These are phyloP conservation scores for Coregonus ussuriensis DNA, from an alignment of 2,797 vertebrate species.

Conservation along the genomic window DNA sequence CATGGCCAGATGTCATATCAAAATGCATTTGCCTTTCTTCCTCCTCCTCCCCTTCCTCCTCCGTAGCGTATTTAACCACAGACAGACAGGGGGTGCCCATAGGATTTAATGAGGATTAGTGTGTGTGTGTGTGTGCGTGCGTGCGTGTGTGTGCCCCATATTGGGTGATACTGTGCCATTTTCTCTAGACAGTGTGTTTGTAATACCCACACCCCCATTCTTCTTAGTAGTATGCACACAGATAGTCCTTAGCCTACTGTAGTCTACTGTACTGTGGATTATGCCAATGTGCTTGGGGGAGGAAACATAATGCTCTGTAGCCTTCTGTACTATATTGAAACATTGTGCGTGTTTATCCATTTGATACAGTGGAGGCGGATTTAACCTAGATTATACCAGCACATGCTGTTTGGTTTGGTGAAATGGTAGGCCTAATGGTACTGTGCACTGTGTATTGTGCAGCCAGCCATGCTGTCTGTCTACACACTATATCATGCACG, in stretches of 20 bases:
- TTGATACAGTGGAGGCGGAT: constrained; percentile 34
- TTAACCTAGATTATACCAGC: background rate
- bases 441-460: too few relatives aligned
- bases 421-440: background rate
- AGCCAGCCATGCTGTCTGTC: too few relatives aligned
- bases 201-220: constrained; percentile 17
- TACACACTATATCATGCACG: too few relatives aligned
- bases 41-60: constrained; percentile 13
- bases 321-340: constrained; percentile 15
- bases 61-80: constrained; percentile 13
- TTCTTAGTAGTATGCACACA: constrained; percentile 34
- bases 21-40: background rate
- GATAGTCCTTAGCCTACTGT: too few relatives aligned
- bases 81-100: background rate
- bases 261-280: too few relatives aligned
- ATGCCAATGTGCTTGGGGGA: too few relatives aligned
- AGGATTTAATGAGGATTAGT: constrained; percentile 8
- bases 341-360: constrained; percentile 58
- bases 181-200: background rate
- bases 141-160: background rate
- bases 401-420: background rate
- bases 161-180: background rate
- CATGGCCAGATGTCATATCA: constrained; percentile 29
- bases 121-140: constrained; percentile 18
- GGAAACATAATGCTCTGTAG: constrained; percentile 33